Conservation (phyloP, 2,113 vertebrate genomes). For the Spermophilus dauricus region DNA sequence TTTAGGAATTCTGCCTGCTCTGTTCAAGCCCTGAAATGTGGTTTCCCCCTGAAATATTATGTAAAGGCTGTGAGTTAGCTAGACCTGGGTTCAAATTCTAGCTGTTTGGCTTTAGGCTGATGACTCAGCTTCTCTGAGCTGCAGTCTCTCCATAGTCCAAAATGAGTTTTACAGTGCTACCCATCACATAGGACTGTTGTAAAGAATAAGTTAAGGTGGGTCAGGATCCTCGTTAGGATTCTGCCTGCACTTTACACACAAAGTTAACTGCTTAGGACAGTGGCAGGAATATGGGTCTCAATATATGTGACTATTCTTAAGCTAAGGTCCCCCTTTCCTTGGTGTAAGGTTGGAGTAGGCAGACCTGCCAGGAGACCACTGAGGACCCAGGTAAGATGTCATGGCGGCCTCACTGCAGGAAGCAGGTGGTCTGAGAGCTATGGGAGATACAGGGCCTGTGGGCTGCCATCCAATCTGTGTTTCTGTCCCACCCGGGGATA, state of each 20-base stretch:
- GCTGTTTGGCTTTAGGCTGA: background rate
- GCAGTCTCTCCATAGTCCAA: rapidly evolving
- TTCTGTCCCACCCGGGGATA: background rate
- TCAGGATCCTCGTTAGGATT: background rate
- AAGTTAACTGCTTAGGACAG: rapidly evolving
- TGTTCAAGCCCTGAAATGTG: background rate
- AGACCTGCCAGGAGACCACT: background rate
- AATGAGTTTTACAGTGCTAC: rapidly evolving
- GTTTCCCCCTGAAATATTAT: background rate
- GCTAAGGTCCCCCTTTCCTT: no score
- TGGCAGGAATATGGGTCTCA: background rate
- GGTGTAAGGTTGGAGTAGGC: background rate
- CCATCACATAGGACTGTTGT: rapidly evolving
- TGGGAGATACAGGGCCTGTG: background rate
- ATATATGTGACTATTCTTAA: background rate
- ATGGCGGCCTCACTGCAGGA: background rate
- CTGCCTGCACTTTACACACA: background rate
- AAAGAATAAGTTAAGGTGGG: background rate
- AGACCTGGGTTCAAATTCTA: background rate
- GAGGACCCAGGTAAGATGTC: background rate
- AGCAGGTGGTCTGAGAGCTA: background rate
- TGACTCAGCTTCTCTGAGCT: background rate
- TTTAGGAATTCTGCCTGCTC: background rate
- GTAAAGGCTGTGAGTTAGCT: background rate
- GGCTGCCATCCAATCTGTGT: background rate